Evolutionary conservation across 2,113 vertebrate genomes (phyloP).

Genomic region (Aleadryas rufinucha): DNA sequence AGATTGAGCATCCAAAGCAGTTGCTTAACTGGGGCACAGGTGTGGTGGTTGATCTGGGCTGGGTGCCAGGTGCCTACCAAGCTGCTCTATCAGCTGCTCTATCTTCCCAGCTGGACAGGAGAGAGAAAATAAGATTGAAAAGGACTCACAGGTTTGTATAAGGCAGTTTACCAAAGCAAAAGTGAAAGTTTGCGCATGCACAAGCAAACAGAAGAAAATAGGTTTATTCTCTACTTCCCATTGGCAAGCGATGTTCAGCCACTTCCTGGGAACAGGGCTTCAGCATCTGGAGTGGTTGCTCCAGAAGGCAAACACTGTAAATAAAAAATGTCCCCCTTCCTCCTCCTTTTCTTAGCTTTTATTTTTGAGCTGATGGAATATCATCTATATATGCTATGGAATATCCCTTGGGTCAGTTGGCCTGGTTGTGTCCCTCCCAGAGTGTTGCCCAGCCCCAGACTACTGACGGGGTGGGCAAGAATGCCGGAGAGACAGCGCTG

Average conservation of each 20-base stretch:
- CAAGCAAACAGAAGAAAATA: not conserved
- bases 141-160: not conserved
- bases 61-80: not conserved
- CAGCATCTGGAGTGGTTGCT: not conserved
- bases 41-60: not conserved
- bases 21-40: not conserved
- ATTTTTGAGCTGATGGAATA: not conserved
- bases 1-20: accelerated
- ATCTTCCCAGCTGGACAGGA: not conserved
- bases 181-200: not conserved
- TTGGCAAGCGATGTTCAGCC: accelerated
- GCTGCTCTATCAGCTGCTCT: not conserved
- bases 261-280: not conserved
- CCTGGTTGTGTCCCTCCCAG: not conserved
- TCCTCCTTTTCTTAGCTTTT: not conserved
- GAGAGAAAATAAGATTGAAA: not conserved
- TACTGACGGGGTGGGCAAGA: not conserved
- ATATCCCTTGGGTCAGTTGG: not conserved
- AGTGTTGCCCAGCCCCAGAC: not conserved
- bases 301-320: not conserved
- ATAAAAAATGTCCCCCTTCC: not conserved
- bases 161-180: not conserved
- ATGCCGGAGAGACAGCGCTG: not conserved
- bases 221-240: not conserved
- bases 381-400: not conserved